Conservation (phyloP, 2,797 vertebrate genomes). For the Furcifer pardalis region DNA sequence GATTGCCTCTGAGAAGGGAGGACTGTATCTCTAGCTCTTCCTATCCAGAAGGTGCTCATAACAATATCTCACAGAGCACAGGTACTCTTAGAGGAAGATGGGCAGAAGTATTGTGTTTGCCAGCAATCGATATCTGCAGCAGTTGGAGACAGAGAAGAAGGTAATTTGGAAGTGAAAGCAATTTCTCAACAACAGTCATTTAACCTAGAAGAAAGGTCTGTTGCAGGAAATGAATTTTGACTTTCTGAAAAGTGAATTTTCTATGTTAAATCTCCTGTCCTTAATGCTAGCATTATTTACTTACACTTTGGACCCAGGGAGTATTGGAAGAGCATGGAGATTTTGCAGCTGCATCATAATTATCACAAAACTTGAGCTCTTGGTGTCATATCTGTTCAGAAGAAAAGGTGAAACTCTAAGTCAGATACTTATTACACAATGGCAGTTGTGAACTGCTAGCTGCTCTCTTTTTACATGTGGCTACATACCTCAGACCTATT, state of each 20-base stretch:
- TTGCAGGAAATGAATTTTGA: background rate
- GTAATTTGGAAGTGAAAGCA: background rate
- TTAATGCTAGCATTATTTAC: conserved; percentile 57
- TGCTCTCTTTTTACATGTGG: background rate
- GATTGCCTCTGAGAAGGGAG: background rate
- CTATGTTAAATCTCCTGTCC: background rate
- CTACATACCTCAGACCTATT: conserved; percentile 77
- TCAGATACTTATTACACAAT: conserved; percentile 13
- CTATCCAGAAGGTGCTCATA: background rate
- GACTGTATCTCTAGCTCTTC: background rate
- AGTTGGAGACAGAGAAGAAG: background rate
- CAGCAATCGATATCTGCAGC: background rate
- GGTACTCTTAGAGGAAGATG: background rate
- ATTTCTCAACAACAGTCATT: background rate
- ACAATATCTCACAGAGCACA: background rate
- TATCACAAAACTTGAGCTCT: conserved; percentile 79
- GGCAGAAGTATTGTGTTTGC: background rate
- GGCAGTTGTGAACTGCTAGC: background rate
- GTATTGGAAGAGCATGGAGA: conserved; percentile 71
- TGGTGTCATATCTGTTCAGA: conserved; percentile 76
- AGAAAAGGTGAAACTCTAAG: conserved; percentile 25
- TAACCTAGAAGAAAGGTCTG: background rate
- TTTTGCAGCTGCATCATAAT: conserved; percentile 75
- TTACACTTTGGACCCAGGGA: conserved; percentile 81
- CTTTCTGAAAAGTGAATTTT: background rate